Evolutionary conservation across 2,888 invertebrate species (phyloP).

Genomic region (Acrobasis suavella): DNA sequence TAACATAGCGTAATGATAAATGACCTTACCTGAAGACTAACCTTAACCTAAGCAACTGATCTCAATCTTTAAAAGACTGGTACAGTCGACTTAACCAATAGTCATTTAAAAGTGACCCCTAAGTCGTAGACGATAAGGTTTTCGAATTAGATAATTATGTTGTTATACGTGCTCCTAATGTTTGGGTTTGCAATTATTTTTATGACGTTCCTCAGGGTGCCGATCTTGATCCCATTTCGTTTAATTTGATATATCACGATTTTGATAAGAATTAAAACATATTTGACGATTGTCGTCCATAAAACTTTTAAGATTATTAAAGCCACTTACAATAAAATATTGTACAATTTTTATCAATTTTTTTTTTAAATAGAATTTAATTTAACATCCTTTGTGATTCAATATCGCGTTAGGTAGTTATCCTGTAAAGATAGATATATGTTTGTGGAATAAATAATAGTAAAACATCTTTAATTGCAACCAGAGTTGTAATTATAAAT

Average conservation of each 20-base stretch:
- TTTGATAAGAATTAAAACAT: not conserved
- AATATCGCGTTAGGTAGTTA: too few species aligned
- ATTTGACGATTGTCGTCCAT: not conserved
- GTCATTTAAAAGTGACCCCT: conserved; percentile 1
- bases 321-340: too few species aligned
- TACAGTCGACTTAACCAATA: conserved; percentile 11
- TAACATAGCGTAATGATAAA: conserved; percentile 26
- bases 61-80: conserved; percentile 20
- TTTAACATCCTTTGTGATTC: too few species aligned
- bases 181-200: conserved; percentile 15
- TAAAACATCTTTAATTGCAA: too few species aligned
- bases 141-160: conserved; percentile 4
- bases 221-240: conserved; percentile 6
- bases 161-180: conserved; percentile 11
- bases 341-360: too few species aligned
- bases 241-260: conserved; percentile 6
- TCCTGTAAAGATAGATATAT: too few species aligned
- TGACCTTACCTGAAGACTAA: conserved; percentile 27
- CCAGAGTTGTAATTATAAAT: too few species aligned
- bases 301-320: too few species aligned
- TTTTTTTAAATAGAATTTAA: too few species aligned
- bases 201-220: conserved; percentile 14
- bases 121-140: not conserved
- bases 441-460: too few species aligned
- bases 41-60: conserved; percentile 32